phyloP scores from a whole-genome alignment of 2,888 invertebrate genomes.

The Caenorhabditis sp. region DNA sequence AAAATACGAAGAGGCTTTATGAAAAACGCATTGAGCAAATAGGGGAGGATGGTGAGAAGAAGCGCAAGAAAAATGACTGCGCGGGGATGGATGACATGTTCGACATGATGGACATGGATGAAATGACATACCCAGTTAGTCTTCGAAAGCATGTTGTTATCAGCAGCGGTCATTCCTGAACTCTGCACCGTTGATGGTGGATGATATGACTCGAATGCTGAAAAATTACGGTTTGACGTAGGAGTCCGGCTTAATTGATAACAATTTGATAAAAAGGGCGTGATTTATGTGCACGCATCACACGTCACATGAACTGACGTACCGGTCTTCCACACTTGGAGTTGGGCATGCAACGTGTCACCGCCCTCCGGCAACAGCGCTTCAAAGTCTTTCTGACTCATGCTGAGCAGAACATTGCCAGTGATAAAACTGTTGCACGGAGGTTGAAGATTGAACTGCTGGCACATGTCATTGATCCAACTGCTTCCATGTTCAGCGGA shows the following conservation, averaged over 20 bases:
- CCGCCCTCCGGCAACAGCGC: slow-evolving; percentile 75
- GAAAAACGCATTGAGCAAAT: slow-evolving; percentile 52
- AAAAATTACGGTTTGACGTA: slow-evolving; percentile 31
- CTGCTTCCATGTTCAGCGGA: slow-evolving; percentile 72
- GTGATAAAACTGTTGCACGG: slow-evolving; percentile 68
- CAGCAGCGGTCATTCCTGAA: slow-evolving; percentile 66
- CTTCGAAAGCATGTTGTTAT: slow-evolving; percentile 56
- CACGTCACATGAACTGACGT: slow-evolving; percentile 50
- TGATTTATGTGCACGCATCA: slow-evolving; percentile 35
- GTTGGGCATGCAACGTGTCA: slow-evolving; percentile 81
- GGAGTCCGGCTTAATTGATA: slow-evolving; percentile 25
- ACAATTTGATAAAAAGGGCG: slow-evolving; percentile 28
- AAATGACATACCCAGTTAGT: slow-evolving; percentile 53
- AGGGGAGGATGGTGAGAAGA: slow-evolving; percentile 11
- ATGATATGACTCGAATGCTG: slow-evolving; percentile 74
- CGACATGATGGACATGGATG: too few relatives aligned
- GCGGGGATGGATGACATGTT: neutral
- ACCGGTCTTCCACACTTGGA: slow-evolving; percentile 82
- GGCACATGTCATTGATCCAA: slow-evolving; percentile 81
- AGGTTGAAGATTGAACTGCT: slow-evolving; percentile 77
- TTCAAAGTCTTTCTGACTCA: slow-evolving; percentile 73
- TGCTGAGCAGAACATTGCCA: slow-evolving; percentile 73
- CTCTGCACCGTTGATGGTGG: slow-evolving; percentile 61
- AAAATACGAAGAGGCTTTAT: slow-evolving; percentile 55
- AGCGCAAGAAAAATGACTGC: neutral